Conservation (phyloP, 1,140 invertebrate species). For the Pantala flavescens region DNA sequence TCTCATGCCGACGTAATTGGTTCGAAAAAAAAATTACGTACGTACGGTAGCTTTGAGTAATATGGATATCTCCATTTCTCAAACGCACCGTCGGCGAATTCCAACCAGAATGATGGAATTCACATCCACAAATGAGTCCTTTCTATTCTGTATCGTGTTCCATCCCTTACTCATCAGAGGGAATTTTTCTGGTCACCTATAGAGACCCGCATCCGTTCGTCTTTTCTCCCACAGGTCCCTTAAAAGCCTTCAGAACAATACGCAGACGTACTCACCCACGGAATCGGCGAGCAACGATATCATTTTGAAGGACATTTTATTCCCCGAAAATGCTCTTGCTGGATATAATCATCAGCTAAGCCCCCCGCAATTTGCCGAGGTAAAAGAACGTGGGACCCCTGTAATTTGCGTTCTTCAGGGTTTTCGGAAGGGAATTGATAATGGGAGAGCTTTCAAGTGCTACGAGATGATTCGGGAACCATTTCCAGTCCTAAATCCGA, state of each 20-base stretch:
- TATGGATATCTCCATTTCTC: no score
- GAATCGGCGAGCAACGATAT: slow-evolving; percentile 4
- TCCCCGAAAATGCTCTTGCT: not conserved
- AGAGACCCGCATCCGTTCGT: not conserved
- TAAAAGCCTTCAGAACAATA: no score
- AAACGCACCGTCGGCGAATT: not conserved
- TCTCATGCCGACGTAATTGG: no score
- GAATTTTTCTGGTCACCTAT: not conserved
- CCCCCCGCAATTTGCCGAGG: not conserved
- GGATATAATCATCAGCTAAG: not conserved
- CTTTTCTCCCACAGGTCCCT: not conserved
- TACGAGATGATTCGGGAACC: no score
- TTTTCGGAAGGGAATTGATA: not conserved
- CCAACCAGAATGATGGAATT: not conserved
- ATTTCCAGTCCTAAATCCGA: no score
- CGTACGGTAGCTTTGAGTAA: no score
- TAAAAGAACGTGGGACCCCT: not conserved
- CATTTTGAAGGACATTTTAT: slow-evolving; percentile 10
- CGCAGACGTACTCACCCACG: not conserved
- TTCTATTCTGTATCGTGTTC: not conserved
- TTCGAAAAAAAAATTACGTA: no score
- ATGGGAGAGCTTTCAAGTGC: not conserved
- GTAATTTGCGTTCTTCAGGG: not conserved
- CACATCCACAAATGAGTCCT: not conserved
- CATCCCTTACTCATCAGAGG: not conserved